These are phyloP conservation scores for Sphaeridia pumilis DNA, from an alignment of 2,888 invertebrate genomes.

Conservation along the genomic window DNA sequence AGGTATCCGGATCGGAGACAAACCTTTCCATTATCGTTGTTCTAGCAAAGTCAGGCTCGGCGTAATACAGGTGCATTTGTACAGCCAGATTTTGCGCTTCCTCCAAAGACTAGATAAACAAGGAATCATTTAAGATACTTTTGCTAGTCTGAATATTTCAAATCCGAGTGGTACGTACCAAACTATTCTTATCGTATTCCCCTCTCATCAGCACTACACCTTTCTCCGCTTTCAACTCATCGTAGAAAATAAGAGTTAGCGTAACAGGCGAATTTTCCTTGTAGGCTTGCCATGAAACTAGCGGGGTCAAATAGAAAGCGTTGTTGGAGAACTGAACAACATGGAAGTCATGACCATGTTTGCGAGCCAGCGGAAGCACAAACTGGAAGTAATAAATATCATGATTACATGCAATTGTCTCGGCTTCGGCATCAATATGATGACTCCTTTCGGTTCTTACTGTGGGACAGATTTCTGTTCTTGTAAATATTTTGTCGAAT, in stretches of 20 bases:
- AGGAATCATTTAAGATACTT: background rate
- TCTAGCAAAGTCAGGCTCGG: slow-evolving; percentile 52
- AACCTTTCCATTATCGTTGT: slow-evolving; percentile 55
- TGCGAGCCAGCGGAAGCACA: slow-evolving; percentile 65
- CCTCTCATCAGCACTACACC: slow-evolving; percentile 72
- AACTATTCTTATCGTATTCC: slow-evolving; percentile 66
- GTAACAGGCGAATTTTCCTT: slow-evolving; percentile 83
- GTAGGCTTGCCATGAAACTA: slow-evolving; percentile 72
- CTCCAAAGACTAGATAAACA: slow-evolving; percentile 48
- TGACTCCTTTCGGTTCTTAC: slow-evolving; percentile 24
- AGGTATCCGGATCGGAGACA: slow-evolving; percentile 56
- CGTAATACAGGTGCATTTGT: slow-evolving; percentile 73
- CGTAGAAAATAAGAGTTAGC: slow-evolving; percentile 64
- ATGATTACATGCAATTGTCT: background rate
- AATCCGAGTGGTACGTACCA: slow-evolving; percentile 39
- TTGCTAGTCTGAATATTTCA: background rate
- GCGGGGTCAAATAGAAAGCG: slow-evolving; percentile 68
- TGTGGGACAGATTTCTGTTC: slow-evolving; percentile 51
- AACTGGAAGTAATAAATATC: slow-evolving; percentile 44
- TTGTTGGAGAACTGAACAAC: slow-evolving; percentile 61
- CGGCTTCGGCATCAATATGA: background rate
- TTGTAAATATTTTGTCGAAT: slow-evolving; percentile 49
- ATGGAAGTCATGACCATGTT: slow-evolving; percentile 75
- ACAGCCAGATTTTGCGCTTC: slow-evolving; percentile 79
- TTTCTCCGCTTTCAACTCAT: slow-evolving; percentile 57